A percentile compares a stretch with the other conserved stretches of the same genome.
Conservation (phyloP, 1,140 invertebrate species). For the Drosophila pectinifera region DNA sequence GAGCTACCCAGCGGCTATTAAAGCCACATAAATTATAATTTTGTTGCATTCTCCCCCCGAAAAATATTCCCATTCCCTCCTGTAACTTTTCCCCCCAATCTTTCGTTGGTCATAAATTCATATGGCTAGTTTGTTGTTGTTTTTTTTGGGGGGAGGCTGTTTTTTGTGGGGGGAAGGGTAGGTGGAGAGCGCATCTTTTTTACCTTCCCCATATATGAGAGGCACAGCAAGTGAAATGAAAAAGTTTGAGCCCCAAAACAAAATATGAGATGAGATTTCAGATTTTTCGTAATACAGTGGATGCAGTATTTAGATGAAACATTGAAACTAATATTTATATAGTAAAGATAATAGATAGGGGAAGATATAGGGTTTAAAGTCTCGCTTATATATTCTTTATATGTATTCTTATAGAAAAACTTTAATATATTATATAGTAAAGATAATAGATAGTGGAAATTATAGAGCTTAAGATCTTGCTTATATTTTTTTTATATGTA, state of each 20-base stretch:
- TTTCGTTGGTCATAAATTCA: conserved; percentile 71
- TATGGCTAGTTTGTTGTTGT: conserved; percentile 73
- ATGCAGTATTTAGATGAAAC: too few relatives aligned
- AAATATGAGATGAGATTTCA: conserved; percentile 27
- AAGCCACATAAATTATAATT: conserved; percentile 84
- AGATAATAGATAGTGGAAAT: not conserved
- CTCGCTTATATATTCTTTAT: not conserved
- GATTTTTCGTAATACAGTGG: conserved; percentile 11
- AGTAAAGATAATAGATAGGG: not conserved
- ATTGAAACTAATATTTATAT: not conserved
- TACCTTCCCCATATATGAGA: conserved; percentile 27
- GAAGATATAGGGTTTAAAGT: not conserved
- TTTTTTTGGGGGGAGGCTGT: conserved; percentile 34
- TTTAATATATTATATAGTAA: not conserved
- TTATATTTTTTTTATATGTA: not conserved
- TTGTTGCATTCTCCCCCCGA: conserved; percentile 65
- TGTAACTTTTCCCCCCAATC: conserved; percentile 29
- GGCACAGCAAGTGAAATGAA: conserved; percentile 54
- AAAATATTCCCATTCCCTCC: not conserved
- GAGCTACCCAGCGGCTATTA: conserved; percentile 72
- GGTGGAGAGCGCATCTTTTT: conserved; percentile 23
- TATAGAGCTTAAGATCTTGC: not conserved
- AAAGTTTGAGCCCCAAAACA: conserved; percentile 49
- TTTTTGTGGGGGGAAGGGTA: conserved; percentile 19
- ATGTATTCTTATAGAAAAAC: not conserved